Percentiles rank a stretch among this genome's conserved stretches.
Conservation (phyloP, 2,797 vertebrate genomes). For the Liasis olivaceus region DNA sequence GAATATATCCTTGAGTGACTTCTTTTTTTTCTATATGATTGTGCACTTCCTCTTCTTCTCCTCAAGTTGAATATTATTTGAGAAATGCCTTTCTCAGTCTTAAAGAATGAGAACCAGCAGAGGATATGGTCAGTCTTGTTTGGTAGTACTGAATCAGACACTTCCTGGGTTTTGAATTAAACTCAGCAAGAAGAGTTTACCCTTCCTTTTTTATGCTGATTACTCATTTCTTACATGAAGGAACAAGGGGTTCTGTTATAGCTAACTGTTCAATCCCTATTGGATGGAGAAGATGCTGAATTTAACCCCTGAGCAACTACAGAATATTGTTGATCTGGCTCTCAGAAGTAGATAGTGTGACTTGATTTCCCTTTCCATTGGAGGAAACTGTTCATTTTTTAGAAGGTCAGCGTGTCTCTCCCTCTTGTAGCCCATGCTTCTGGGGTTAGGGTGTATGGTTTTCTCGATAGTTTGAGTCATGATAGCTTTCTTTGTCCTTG, state of each 20-base stretch:
- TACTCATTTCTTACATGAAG: constrained; percentile 5
- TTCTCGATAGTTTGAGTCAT: neutral
- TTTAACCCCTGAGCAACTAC: neutral
- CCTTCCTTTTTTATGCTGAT: neutral
- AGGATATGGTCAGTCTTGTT: neutral
- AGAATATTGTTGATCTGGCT: neutral
- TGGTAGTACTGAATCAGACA: constrained; percentile 2
- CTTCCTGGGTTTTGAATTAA: constrained; percentile 8
- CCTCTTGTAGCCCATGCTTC: neutral
- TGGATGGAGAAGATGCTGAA: neutral
- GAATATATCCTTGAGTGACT: constrained; percentile 1
- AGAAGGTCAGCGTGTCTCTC: neutral
- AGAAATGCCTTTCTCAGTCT: constrained; percentile 20
- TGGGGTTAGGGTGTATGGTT: no score
- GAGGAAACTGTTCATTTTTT: neutral
- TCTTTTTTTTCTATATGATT: fast-evolving
- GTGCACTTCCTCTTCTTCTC: neutral
- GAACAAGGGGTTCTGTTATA: no score
- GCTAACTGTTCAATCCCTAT: neutral
- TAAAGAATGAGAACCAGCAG: neutral
- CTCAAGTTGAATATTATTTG: constrained; percentile 37
- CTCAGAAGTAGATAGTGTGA: fast-evolving
- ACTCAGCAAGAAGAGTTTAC: neutral
- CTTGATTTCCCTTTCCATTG: neutral
- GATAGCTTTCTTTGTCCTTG: neutral